Percentiles rank a stretch among this genome's conserved stretches.
Conservation (phyloP, 2,113 vertebrate species). For the Maccullochella peelii region DNA sequence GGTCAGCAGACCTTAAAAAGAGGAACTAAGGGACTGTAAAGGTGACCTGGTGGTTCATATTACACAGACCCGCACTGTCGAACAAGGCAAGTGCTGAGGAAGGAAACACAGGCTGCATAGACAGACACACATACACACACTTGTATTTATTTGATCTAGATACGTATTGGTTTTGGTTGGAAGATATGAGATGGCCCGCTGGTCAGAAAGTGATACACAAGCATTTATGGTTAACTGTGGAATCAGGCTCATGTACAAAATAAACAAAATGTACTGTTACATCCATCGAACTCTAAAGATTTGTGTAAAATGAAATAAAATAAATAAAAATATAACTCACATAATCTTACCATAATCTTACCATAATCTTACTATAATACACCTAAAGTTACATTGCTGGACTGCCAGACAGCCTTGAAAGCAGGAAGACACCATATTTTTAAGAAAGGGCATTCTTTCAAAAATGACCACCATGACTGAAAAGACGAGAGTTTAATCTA, state of each 20-base stretch:
- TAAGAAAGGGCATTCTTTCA: neutral
- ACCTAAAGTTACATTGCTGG: neutral
- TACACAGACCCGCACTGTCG: constrained; percentile 67
- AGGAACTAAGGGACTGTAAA: constrained; percentile 49
- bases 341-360: neutral
- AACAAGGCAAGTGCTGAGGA: constrained; percentile 50
- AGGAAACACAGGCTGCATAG: constrained; percentile 29
- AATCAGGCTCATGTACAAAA: neutral
- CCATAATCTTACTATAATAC: neutral
- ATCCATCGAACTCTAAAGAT: neutral
- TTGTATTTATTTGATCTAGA: neutral
- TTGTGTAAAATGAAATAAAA: neutral
- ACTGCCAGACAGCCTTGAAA: too few relatives aligned
- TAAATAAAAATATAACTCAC: neutral
- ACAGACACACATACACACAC: constrained; percentile 11
- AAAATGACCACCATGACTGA: neutral
- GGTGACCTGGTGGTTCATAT: constrained; percentile 66
- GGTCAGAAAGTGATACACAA: neutral
- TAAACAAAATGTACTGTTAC: neutral
- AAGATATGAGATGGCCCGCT: neutral
- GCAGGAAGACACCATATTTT: neutral
- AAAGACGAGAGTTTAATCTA: neutral
- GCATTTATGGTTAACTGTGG: too few relatives aligned
- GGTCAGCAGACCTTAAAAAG: constrained; percentile 64
- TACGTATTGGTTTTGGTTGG: neutral